Base-by-base conservation (phyloP, 1,140 invertebrate genomes). In the Aporrectodea caliginosa region DNA sequence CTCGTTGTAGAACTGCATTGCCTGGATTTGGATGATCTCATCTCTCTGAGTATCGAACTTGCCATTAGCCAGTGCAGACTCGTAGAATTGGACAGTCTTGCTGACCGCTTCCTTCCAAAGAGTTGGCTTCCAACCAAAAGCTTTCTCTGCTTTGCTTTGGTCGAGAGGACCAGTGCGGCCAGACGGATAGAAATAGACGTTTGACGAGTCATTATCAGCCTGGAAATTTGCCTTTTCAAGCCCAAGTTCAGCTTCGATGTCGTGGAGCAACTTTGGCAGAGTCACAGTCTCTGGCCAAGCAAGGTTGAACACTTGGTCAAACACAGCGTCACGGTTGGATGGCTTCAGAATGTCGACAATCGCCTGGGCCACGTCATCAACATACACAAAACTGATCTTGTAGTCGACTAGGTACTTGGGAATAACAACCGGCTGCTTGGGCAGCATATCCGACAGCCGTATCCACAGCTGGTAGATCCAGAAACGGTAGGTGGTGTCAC, bases 401-500 rank as follows among this genome's bases (percentile, higher is more conserved):
- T 87, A 82, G 34, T 83, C 80, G 27, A 78, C 75, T 12, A 88
- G 80, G 69, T 83, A 82, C 75, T 79, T 72, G 1, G 90, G 88
- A 58, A 90, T 84, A 14, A 82, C 80, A 1, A 90, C 74, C 1
- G 86, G 85, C 75, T 83, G 83, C 27, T 85, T 31, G 78, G 79
- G 35, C 1, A 85, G 79, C 81, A 84, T 81, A 1, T 80, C 73
- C 16, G 79, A 29, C 29, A 89, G 85, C 81, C 87, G 82, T 31
- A 90, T 83, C 90, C 89, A 90, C 58, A 90, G 70, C 78, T 90
- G 89, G 83, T 90, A 90, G 0, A 88, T 85, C 90, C 89, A 90
- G 84, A 85, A 90, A 2, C 90, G 80, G 78, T 89, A 84, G 0
- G 89, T 90, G 34, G 86, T 89, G 80, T 90, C 90, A 32, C 89